A percentile compares a stretch with the other conserved stretches of the same genome.
These are phyloP conservation scores for Onchidella celtica DNA, from an alignment of 2,888 invertebrate species.

Conservation along the genomic window DNA sequence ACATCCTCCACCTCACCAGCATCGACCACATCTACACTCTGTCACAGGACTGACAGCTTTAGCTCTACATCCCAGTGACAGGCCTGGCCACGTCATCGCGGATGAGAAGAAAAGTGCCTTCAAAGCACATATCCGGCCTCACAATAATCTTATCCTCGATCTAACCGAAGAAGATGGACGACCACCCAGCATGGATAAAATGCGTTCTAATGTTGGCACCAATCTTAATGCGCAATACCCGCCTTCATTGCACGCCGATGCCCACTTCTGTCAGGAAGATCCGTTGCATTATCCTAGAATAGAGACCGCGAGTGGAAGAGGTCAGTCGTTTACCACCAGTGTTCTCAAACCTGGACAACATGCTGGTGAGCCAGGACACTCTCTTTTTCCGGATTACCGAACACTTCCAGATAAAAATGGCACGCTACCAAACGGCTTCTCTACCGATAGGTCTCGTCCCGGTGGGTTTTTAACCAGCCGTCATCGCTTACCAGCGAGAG, in stretches of 20 bases:
- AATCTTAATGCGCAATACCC: not conserved
- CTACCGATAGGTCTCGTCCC: conserved; percentile 38
- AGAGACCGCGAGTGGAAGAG: not conserved
- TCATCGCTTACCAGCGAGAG: conserved; percentile 8
- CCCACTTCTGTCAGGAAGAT: not conserved
- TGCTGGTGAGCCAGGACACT: not conserved
- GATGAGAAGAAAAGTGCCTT: conserved; percentile 35
- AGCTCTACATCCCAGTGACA: not conserved
- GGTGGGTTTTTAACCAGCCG: conserved; percentile 36
- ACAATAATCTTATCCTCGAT: conserved; percentile 7
- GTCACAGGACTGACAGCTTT: not conserved
- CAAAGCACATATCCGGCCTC: not conserved
- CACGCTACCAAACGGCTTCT: conserved; percentile 17
- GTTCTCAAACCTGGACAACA: not conserved
- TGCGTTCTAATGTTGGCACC: not conserved
- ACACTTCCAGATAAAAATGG: conserved; percentile 6
- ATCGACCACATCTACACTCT: conserved; percentile 12
- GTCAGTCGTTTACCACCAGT: not conserved
- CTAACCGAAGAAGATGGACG: not conserved
- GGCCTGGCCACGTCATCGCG: not conserved
- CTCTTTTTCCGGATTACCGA: conserved; percentile 9
- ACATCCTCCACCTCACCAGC: conserved; percentile 1
- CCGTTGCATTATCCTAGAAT: not conserved
- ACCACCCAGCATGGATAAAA: not conserved
- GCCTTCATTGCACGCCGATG: not conserved